Conservation (phyloP, 2,888 invertebrate genomes). For the Orgyia antiqua region DNA sequence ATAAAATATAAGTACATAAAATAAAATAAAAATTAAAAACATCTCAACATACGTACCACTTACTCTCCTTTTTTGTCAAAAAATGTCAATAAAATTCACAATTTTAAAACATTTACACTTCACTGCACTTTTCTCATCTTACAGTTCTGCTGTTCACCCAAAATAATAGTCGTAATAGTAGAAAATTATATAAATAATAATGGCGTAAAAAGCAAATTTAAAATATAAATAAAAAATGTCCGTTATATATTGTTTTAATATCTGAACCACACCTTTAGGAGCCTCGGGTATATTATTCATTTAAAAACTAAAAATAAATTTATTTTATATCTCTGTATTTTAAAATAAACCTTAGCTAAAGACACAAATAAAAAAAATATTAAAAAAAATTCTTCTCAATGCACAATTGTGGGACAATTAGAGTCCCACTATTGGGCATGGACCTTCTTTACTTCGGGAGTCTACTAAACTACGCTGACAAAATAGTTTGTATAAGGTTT, state of each 20-base stretch:
- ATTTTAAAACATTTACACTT: slow-evolving; percentile 11
- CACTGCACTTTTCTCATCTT: slow-evolving; percentile 50
- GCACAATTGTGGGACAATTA: no score
- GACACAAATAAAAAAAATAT: no score
- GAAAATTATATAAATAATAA: slow-evolving; percentile 56
- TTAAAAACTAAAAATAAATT: no score
- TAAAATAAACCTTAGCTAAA: no score
- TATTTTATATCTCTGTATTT: no score
- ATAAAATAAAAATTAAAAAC: background rate
- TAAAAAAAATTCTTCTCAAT: no score
- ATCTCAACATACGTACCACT: slow-evolving; percentile 15
- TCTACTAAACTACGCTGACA: no score
- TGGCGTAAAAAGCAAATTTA: slow-evolving; percentile 60
- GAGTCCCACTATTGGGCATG: no score
- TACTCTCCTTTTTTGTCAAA: slow-evolving; percentile 5
- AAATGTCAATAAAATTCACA: slow-evolving; percentile 16
- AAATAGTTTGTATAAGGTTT: no score
- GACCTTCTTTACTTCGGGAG: no score
- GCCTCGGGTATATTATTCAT: slow-evolving; percentile 24
- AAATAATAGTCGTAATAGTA: slow-evolving; percentile 67
- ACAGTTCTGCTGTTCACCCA: slow-evolving; percentile 30
- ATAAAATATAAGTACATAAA: background rate
- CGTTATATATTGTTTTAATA: slow-evolving; percentile 39
- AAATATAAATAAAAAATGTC: slow-evolving; percentile 59
- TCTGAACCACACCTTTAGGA: slow-evolving; percentile 33